phyloP scores from a whole-genome alignment of 2,888 invertebrate species.

The Amphiduros pacificus region DNA sequence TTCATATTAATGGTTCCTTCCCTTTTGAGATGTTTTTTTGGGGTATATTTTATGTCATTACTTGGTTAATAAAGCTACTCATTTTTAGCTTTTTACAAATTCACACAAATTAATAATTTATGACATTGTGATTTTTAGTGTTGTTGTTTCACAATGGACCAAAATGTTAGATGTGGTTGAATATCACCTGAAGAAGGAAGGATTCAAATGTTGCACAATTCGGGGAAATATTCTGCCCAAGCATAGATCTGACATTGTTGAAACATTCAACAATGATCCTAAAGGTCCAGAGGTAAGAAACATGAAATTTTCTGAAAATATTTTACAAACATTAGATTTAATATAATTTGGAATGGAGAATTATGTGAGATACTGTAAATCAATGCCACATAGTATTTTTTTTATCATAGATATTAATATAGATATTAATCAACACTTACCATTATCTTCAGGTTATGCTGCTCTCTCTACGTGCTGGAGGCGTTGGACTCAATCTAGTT shows the following conservation, averaged over 20 bases:
- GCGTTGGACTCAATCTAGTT: conserved; percentile 89
- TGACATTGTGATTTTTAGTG: conserved; percentile 43
- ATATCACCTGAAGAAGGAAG: conserved; percentile 65
- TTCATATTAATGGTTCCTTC: no score
- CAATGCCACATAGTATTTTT: no score
- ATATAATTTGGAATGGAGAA: no score
- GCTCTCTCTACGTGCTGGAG: conserved; percentile 88
- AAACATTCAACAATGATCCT: conserved; percentile 70
- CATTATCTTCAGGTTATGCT: conserved; percentile 65
- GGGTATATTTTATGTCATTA: no score
- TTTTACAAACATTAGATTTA: no score
- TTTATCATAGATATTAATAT: no score
- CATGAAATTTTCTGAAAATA: no score
- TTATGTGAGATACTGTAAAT: no score
- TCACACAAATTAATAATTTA: neutral
- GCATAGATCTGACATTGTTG: conserved; percentile 72
- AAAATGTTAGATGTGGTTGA: conserved; percentile 76
- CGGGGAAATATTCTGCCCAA: conserved; percentile 77
- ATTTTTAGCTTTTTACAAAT: no score
- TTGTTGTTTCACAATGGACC: conserved; percentile 92
- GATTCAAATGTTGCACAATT: conserved; percentile 69
- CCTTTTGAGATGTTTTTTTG: no score
- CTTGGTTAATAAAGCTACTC: no score
- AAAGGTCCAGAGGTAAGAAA: conserved; percentile 66
- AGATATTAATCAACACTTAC: no score